Conservation (phyloP, 2,888 invertebrate species). For the Microctonus hyperodae region DNA sequence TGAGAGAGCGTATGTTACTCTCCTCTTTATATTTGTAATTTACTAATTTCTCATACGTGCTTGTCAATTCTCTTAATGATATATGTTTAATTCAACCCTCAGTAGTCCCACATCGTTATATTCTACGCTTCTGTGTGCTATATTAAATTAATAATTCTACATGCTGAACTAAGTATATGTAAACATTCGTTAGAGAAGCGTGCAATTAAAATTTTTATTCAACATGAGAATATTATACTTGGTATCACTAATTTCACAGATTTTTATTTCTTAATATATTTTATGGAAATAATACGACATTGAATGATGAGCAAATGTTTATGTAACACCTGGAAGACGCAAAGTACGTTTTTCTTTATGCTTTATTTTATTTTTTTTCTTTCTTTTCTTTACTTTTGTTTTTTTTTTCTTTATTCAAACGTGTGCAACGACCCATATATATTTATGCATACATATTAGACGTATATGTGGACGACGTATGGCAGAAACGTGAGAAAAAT, state of each 20-base stretch:
- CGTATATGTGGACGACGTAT: slow-evolving; percentile 25
- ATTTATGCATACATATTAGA: slow-evolving; percentile 1
- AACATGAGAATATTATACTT: neutral
- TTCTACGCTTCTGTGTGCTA: neutral
- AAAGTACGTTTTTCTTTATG: slow-evolving; percentile 3
- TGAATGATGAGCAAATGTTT: neutral
- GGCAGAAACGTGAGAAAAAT: slow-evolving; percentile 34
- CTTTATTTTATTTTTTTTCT: neutral
- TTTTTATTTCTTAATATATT: neutral
- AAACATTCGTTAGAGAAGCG: neutral
- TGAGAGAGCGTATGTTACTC: neutral
- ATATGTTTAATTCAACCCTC: neutral
- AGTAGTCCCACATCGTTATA: neutral
- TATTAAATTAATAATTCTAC: neutral
- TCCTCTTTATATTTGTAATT: slow-evolving; percentile 32
- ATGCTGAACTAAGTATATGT: neutral
- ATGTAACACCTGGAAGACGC: neutral
- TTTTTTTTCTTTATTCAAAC: neutral
- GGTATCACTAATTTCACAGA: neutral
- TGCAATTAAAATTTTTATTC: neutral
- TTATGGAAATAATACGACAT: neutral
- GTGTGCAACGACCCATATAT: neutral
- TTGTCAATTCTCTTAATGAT: neutral
- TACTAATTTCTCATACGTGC: slow-evolving; percentile 12
- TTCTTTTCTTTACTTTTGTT: neutral